Conservation (phyloP, 2,797 vertebrate genomes). For the Gymnodraco acuticeps region DNA sequence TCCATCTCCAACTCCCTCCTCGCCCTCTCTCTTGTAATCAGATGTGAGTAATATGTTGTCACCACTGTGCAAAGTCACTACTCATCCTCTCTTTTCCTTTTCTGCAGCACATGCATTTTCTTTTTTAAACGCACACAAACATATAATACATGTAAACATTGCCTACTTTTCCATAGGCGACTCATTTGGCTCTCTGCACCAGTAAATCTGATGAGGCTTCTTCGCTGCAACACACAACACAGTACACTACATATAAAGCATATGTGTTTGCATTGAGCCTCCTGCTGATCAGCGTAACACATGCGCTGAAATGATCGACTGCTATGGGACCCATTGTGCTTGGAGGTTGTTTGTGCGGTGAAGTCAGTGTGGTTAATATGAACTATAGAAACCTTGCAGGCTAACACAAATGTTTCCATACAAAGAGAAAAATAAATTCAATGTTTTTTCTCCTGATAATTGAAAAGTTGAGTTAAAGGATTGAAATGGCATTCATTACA, state of each 20-base stretch:
- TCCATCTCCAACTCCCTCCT: constrained; percentile 48
- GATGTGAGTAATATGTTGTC: constrained; percentile 60
- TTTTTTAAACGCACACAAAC: background rate
- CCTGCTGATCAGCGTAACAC: constrained; percentile 14
- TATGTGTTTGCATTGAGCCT: background rate
- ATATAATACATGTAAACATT: constrained; percentile 8
- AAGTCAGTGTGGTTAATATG: constrained; percentile 19
- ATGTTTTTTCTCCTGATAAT: background rate
- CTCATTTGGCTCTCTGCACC: constrained; percentile 18
- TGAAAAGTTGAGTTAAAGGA: background rate
- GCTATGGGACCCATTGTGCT: constrained; percentile 14
- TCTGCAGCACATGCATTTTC: background rate
- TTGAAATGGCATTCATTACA: constrained; percentile 5
- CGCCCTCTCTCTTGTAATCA: constrained; percentile 43
- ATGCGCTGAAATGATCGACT: constrained; percentile 28
- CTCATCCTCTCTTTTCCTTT: constrained; percentile 11
- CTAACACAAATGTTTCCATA: constrained; percentile 5
- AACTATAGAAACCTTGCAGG: constrained; percentile 9
- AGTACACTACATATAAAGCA: background rate
- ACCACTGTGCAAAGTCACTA: constrained; percentile 44
- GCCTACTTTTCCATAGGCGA: constrained; percentile 18
- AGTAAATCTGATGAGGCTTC: constrained; percentile 19
- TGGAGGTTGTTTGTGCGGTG: constrained; percentile 19
- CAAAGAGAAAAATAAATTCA: background rate
- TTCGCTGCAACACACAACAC: constrained; percentile 9